phyloP scores from a whole-genome alignment of 2,888 invertebrate genomes.

The Drosophila conformis region DNA sequence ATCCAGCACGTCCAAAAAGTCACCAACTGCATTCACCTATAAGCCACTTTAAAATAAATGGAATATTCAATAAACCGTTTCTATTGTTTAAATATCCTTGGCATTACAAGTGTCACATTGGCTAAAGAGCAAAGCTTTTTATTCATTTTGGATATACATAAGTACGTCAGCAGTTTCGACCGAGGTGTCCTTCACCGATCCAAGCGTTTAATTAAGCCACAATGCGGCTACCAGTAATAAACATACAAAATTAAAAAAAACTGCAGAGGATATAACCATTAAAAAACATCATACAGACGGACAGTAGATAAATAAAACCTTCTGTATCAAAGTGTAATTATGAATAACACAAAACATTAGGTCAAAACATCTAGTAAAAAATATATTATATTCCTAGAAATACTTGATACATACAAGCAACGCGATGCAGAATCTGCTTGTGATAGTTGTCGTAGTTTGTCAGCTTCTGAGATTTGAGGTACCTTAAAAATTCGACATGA shows the following conservation, averaged over 20 bases:
- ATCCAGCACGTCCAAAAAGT: too few species aligned
- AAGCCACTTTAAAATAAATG: too few species aligned
- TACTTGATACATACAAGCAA: conserved; percentile 3
- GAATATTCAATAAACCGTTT: neutral
- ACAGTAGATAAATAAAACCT: neutral
- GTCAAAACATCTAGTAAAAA: neutral
- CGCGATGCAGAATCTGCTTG: conserved; percentile 29
- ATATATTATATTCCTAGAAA: neutral
- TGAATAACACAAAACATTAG: neutral
- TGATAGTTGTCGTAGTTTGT: conserved; percentile 45
- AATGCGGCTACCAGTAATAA: neutral
- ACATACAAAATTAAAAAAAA: neutral
- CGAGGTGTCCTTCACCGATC: neutral
- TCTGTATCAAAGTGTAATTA: conserved; percentile 18
- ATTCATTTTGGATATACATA: too few species aligned
- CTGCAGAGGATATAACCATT: accelerated
- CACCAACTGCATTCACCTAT: neutral
- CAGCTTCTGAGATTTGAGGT: conserved; percentile 25
- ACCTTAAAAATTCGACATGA: conserved; percentile 43
- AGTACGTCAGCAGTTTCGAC: neutral
- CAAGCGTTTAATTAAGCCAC: neutral
- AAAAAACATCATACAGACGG: too few species aligned
- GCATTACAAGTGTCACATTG: neutral
- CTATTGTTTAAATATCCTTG: neutral
- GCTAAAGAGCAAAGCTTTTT: neutral